These are phyloP conservation scores for Prosopocoilus inquinatus DNA, from an alignment of 2,888 invertebrate species.

Conservation along the genomic window DNA sequence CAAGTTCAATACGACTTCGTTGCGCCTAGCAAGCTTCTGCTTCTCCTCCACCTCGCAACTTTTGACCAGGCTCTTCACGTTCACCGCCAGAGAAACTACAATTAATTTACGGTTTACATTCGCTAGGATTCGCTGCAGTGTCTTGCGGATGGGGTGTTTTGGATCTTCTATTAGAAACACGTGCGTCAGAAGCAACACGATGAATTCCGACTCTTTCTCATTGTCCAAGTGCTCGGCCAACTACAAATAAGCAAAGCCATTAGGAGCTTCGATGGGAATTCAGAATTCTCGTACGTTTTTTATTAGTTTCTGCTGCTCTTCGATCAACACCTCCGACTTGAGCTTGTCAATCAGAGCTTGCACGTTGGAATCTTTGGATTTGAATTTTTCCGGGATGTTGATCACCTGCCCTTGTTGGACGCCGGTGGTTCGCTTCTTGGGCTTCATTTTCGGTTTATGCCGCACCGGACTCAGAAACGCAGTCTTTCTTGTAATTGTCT, in stretches of 20 bases:
- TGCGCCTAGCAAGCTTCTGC: conserved; percentile 1
- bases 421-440: conserved; percentile 4
- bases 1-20: conserved; percentile 16
- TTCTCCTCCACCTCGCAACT: conserved; percentile 5
- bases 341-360: conserved; percentile 13
- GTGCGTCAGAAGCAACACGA: conserved; percentile 18
- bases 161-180: conserved; percentile 24
- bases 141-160: conserved; percentile 32
- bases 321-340: conserved; percentile 5
- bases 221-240: conserved; percentile 9
- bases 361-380: conserved; percentile 12
- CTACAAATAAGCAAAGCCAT: conserved; percentile 10
- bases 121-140: conserved; percentile 26
- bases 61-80: conserved; percentile 13
- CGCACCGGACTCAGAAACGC: not conserved
- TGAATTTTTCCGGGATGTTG: conserved; percentile 6
- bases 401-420: conserved; percentile 3
- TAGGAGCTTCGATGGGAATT: not conserved
- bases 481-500: not conserved
- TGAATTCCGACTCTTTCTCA: conserved; percentile 5
- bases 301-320: conserved; percentile 12
- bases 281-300: conserved; percentile 15
- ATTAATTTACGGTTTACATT: conserved; percentile 16
- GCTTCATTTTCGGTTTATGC: conserved; percentile 7
- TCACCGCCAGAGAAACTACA: conserved; percentile 6